Conservation (phyloP, 2,888 invertebrate genomes). For the Plemyria rubiginata region DNA sequence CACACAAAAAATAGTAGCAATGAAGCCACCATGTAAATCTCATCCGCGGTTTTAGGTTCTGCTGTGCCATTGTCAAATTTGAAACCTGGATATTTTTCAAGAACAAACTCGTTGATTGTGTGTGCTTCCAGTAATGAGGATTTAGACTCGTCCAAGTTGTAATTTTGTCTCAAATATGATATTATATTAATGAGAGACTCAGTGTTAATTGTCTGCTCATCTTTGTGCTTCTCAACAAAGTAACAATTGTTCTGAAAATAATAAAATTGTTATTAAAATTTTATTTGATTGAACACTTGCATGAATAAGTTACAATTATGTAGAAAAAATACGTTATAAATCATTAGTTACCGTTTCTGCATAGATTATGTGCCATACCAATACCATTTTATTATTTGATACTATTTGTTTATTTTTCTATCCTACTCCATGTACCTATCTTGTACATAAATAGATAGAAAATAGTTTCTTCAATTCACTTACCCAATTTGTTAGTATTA, state of each 20-base stretch:
- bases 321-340: no score
- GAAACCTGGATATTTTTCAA: constrained; percentile 81
- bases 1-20: constrained; percentile 81
- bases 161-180: constrained; percentile 69
- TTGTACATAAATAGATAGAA: no score
- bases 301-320: not conserved
- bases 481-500: constrained; percentile 74
- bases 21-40: constrained; percentile 76
- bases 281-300: not conserved
- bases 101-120: constrained; percentile 69
- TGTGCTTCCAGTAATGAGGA: constrained; percentile 70
- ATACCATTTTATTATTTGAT: no score
- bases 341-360: no score
- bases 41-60: constrained; percentile 58
- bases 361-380: no score
- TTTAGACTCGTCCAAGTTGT: constrained; percentile 73
- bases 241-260: constrained; percentile 79
- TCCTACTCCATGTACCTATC: no score
- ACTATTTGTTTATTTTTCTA: no score
- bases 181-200: constrained; percentile 68
- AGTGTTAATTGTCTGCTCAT: constrained; percentile 54
- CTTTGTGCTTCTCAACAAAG: constrained; percentile 56
- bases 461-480: not conserved
- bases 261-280: not conserved
- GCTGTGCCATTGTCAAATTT: constrained; percentile 67